Evolutionary conservation across 2,113 vertebrate genomes (phyloP).

Genomic region (Paraplagusia blochii): DNA sequence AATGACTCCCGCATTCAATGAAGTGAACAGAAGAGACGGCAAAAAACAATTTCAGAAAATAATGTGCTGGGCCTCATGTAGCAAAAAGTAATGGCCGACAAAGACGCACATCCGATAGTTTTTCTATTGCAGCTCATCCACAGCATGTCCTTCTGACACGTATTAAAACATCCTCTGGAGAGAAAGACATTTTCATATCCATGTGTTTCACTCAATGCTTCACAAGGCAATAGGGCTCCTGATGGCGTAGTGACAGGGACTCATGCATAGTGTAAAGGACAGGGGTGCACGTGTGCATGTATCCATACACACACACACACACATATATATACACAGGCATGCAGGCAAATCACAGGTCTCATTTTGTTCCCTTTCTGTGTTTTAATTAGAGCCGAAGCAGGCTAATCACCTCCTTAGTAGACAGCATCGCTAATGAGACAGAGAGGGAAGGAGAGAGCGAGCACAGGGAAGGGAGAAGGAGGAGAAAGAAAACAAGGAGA

Average conservation of each 20-base stretch:
- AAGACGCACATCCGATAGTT: background rate
- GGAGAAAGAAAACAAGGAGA: slow-evolving; percentile 36
- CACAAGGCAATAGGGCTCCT: slow-evolving; percentile 11
- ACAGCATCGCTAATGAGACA: slow-evolving; percentile 69
- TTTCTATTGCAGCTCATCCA: background rate
- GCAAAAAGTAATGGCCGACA: too few species aligned
- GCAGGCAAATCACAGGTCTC: slow-evolving; percentile 66
- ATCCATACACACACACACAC: too few species aligned
- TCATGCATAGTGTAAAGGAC: slow-evolving; percentile 4
- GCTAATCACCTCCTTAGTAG: slow-evolving; percentile 74
- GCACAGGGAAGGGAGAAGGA: background rate
- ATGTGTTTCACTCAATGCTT: background rate
- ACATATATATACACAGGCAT: slow-evolving; percentile 24
- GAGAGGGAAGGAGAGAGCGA: slow-evolving; percentile 56
- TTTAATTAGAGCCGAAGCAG: slow-evolving; percentile 68
- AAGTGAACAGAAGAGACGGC: slow-evolving; percentile 5
- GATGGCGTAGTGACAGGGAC: slow-evolving; percentile 8
- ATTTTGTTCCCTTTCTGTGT: slow-evolving; percentile 68
- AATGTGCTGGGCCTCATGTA: too few species aligned
- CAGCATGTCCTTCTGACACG: background rate
- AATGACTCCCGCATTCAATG: slow-evolving; percentile 7
- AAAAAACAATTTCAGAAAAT: too few species aligned
- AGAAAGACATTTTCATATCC: slow-evolving; percentile 14
- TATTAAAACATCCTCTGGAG: slow-evolving; percentile 23
- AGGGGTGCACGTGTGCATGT: background rate